A percentile compares a stretch with the other conserved stretches of the same genome.
Conservation (phyloP, 2,113 vertebrate species). For the Hiodon alosoides region DNA sequence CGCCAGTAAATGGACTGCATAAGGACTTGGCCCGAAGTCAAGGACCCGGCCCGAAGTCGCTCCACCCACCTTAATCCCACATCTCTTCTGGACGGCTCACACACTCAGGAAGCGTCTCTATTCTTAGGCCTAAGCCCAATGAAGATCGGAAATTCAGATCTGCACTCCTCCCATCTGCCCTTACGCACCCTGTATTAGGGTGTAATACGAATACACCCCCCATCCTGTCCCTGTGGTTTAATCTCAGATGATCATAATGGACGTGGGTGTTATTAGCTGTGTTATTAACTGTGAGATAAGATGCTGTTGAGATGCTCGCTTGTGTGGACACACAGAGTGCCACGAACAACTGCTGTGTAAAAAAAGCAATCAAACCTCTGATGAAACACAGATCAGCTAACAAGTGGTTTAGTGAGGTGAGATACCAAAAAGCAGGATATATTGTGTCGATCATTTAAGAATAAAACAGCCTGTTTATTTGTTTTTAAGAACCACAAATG, state of each 20-base stretch:
- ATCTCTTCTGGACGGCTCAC: not conserved
- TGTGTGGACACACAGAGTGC: not conserved
- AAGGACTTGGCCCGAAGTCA: too few relatives aligned
- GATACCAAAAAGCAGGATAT: too few relatives aligned
- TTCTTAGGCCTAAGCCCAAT: not conserved
- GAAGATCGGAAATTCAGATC: not conserved
- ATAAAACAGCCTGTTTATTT: not conserved
- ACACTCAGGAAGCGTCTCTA: conserved; percentile 2
- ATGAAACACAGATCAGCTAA: too few relatives aligned
- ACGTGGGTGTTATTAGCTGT: not conserved
- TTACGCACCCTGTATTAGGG: not conserved
- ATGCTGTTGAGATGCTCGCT: not conserved
- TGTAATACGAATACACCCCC: not conserved
- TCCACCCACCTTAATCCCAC: not conserved
- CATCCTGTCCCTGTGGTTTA: too few relatives aligned
- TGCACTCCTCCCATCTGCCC: not conserved
- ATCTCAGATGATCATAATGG: not conserved
- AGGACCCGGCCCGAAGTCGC: too few relatives aligned
- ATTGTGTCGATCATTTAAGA: not conserved
- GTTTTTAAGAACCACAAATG: not conserved
- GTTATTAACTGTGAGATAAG: too few relatives aligned
- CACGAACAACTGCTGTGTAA: too few relatives aligned
- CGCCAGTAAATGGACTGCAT: too few relatives aligned
- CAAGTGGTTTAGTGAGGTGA: too few relatives aligned
- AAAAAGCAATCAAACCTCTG: too few relatives aligned